Percentiles rank a stretch among this genome's conserved stretches.
Conservation (phyloP, 1,140 invertebrate species). For the Penaeus chinensis region DNA sequence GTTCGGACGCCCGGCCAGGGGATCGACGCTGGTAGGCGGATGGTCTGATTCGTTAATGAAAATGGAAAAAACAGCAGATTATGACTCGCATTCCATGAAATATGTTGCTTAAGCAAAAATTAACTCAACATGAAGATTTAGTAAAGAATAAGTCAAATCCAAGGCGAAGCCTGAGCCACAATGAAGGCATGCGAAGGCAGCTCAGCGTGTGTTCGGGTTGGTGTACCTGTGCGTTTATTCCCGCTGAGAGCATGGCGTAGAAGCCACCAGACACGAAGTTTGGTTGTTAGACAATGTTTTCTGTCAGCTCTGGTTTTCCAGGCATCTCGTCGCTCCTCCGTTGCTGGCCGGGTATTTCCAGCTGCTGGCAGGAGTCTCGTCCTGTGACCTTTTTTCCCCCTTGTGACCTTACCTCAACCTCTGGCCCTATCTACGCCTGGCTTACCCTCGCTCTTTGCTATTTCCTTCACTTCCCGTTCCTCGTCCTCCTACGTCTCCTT, state of each 20-base stretch:
- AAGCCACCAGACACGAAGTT: constrained; percentile 46
- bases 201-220: constrained; percentile 45
- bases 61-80: too few species aligned
- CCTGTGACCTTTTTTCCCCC: neutral
- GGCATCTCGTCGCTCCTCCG: neutral
- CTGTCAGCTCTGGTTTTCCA: constrained; percentile 12
- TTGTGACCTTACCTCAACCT: neutral
- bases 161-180: constrained; percentile 7
- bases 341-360: neutral
- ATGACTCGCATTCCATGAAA: too few species aligned
- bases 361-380: too few species aligned
- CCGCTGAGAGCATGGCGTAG: constrained; percentile 47
- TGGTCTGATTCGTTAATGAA: too few species aligned
- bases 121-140: too few species aligned
- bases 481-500: too few species aligned
- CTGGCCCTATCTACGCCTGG: neutral
- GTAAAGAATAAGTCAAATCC: neutral
- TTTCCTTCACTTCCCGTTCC: neutral
- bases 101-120: too few species aligned
- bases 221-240: constrained; percentile 57
- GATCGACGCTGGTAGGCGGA: too few species aligned
- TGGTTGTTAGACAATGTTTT: constrained; percentile 33
- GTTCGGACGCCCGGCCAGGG: neutral
- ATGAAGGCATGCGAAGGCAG: neutral
- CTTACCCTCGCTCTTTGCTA: neutral